Percentiles rank a stretch among this genome's conserved stretches.
phyloP scores from a whole-genome alignment of 2,797 vertebrate species.

The Myotis planiceps region DNA sequence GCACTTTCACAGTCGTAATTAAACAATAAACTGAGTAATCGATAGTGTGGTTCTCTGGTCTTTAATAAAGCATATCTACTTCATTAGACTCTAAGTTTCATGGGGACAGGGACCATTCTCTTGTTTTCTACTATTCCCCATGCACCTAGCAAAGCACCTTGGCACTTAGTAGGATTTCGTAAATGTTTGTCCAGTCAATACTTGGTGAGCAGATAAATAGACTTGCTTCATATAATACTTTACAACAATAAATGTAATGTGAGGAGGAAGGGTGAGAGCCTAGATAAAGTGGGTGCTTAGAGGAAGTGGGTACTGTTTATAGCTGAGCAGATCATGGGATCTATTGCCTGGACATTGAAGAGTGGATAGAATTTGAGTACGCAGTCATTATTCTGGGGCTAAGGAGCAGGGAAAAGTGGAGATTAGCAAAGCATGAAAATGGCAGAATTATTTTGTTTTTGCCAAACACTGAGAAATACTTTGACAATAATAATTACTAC shows the following conservation, averaged over 20 bases:
- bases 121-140: not conserved
- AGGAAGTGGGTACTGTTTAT: not conserved
- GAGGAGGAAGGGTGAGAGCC: not conserved
- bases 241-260: not conserved
- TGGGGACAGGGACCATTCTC: not conserved
- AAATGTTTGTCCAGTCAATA: not conserved
- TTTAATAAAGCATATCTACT: not conserved
- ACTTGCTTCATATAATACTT: not conserved
- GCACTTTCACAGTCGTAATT: not conserved
- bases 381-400: not conserved
- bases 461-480: not conserved
- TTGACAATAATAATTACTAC: not conserved
- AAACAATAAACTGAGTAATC: not conserved
- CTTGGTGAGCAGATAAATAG: not conserved
- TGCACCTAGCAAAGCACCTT: not conserved
- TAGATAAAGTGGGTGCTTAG: not conserved
- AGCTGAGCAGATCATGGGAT: not conserved
- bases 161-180: not conserved
- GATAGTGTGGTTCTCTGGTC: not conserved
- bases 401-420: not conserved
- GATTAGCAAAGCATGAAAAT: not conserved
- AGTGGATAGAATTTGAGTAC: not conserved
- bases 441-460: constrained; percentile 5
- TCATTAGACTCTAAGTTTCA: not conserved
- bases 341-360: not conserved